Conservation (phyloP, 1,140 invertebrate genomes). For the Bombyx mori region DNA sequence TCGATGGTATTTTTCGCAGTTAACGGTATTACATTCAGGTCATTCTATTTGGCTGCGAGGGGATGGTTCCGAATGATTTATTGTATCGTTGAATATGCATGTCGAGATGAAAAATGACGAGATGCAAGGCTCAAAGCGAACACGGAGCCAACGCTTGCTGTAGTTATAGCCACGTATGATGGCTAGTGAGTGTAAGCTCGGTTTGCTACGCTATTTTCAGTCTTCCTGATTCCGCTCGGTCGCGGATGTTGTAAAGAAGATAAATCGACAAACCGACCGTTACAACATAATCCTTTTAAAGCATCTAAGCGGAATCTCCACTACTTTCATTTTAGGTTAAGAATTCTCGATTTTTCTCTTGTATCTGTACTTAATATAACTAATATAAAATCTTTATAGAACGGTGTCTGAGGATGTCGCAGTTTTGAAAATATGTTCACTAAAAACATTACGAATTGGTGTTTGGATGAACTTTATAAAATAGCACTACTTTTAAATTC, state of each 20-base stretch:
- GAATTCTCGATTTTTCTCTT: background rate
- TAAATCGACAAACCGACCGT: conserved; percentile 45
- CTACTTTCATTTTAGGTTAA: background rate
- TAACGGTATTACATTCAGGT: conserved; percentile 49
- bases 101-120: conserved; percentile 68
- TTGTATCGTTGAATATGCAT: conserved; percentile 68
- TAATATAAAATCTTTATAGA: too few relatives aligned
- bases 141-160: too few relatives aligned
- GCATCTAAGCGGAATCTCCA: conserved; percentile 25
- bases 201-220: too few relatives aligned
- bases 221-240: conserved; percentile 21
- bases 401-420: too few relatives aligned
- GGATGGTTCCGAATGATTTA: conserved; percentile 61
- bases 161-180: too few relatives aligned
- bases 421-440: too few relatives aligned
- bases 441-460: too few relatives aligned
- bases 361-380: too few relatives aligned
- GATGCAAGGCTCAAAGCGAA: conserved; percentile 15
- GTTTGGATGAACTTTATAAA: too few relatives aligned
- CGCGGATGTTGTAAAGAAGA: conserved; percentile 60
- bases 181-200: too few relatives aligned
- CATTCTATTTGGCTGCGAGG: conserved; percentile 48
- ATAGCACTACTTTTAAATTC: too few relatives aligned
- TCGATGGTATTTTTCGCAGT: conserved; percentile 42
- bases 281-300: conserved; percentile 49